Base-by-base conservation (phyloP, 2,797 vertebrate genomes). In the Chelonia mydas region DNA sequence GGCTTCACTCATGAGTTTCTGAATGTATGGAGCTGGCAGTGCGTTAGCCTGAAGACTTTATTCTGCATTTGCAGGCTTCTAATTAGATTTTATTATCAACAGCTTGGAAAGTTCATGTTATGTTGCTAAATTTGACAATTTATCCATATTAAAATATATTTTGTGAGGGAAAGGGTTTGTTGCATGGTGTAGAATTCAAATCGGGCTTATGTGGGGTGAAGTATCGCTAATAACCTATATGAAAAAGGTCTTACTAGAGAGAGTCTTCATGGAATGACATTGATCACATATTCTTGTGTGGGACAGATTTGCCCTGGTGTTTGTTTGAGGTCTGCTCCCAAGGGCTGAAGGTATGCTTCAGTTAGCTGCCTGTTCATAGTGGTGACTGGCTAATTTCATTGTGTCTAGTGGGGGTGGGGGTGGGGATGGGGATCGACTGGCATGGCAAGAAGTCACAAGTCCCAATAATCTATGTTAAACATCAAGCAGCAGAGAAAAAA, bases 281-380 rank as follows among this genome's bases (percentile, higher is more conserved):
- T 77, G 74, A 83, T 87, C 81, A 50, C 65, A 74, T 86, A 27
- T 7, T 1, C 41, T 61, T 47, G 13, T 50, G 77, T 65, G 80
- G 83, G 84, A 86, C 68, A 5, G 41, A 5, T 41, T 79, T 88
- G 74, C 72, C 91, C 78, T 54, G 65, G 55, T 3, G 27, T 53
- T 21, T 19, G 86, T 45, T 76, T 65, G 51, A 89, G 68, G 9
- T 86, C 49, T 11, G 0, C 33, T 93, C 90, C 85, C 91, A 50
- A 78, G 83, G 84, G 47, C 81, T 83, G 41, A 28, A 25, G 47
- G 74, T 68, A 78, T 0, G 0, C 65, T 88, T 88, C 82, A 88
- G 82, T 57, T 0, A 5, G 6, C 4, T 74, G 47, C 23, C 3
- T 1, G 21, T 45, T 59, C 41, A 0, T 3, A 45, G 28, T 51